Evolutionary conservation across 2,888 invertebrate species (phyloP).

Genomic region (Calliopum simillimum): DNA sequence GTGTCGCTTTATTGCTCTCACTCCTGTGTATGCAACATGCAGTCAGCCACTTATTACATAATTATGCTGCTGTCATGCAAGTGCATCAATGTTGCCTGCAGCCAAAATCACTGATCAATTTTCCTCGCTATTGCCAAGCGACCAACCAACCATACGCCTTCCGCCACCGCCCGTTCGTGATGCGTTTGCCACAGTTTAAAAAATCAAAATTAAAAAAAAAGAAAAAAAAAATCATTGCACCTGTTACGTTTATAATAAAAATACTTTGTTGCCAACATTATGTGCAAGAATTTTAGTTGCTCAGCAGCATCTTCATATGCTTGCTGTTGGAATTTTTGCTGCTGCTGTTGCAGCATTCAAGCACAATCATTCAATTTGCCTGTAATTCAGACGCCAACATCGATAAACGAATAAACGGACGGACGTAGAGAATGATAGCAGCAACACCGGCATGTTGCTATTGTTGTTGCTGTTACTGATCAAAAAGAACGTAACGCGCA

Average conservation of each 20-base stretch:
- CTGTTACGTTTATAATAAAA: constrained; percentile 13
- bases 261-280: neutral
- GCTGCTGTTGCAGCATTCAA: constrained; percentile 5
- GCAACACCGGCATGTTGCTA: neutral
- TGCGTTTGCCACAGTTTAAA: constrained; percentile 3
- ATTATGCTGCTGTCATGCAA: constrained; percentile 60
- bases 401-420: neutral
- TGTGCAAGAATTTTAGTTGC: no score
- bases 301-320: neutral
- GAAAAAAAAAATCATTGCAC: constrained; percentile 21
- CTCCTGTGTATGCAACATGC: constrained; percentile 31
- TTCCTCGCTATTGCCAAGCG: constrained; percentile 8
- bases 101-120: constrained; percentile 43
- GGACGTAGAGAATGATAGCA: neutral
- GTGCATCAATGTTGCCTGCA: constrained; percentile 41
- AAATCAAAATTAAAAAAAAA: neutral
- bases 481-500: constrained; percentile 7
- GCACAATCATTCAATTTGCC: constrained; percentile 33
- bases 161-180: neutral
- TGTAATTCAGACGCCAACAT: constrained; percentile 22
- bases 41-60: constrained; percentile 63
- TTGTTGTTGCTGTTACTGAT: constrained; percentile 11
- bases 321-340: constrained; percentile 2
- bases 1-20: constrained; percentile 35
- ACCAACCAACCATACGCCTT: neutral